Base-by-base conservation (phyloP, 1,140 invertebrate genomes). In the Caenorhabditis brenneri region DNA sequence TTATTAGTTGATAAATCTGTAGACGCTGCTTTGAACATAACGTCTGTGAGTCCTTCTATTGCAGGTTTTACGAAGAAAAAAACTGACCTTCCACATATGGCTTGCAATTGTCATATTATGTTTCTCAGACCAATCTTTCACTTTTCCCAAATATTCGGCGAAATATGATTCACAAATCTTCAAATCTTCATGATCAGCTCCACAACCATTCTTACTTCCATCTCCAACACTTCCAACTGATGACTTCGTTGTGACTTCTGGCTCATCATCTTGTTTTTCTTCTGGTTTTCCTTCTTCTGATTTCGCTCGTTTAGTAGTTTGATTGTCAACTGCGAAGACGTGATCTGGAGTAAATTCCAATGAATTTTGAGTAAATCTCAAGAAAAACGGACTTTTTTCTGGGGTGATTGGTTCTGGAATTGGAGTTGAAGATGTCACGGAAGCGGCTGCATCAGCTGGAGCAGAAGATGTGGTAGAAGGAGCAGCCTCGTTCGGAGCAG, bases 311-410 rank as follows among this genome's bases (percentile, higher is more conserved):
- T 42, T 74, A 9, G 65, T 74, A 10, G 65, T 42, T 46, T 39
- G 65, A 74, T 39, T 74, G n/a, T 74, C 65, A 4, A 74, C 65
- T 22, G 33, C 65, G 36, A 74, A 42, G 19, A 42, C 65, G 29
- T 74, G 65, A 42, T 74, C 65, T 74, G 65, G 65, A 74, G 36
- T 74, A 74, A 74, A 74, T 74, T 74, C 65, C 65, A 74, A 74
- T 74, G 65, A 74, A 24, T 74, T 74, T 74, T 74, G 65, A 15
- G 36, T 74, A 19, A 74, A 74, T 74, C 65, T 74, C 33, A 74
- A 42, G 65, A 74, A 74, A 74, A 74, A 74, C 65, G 65, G 65
- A 74, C 65, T 74, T 46, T 74, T 74, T 46, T 74, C 65, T n/a
- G 65, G 65, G 19, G 65, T 74, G 7, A 74, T 42, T 39, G 65